These are phyloP conservation scores for Oligia latruncula DNA, from an alignment of 2,888 invertebrate species.

Conservation along the genomic window DNA sequence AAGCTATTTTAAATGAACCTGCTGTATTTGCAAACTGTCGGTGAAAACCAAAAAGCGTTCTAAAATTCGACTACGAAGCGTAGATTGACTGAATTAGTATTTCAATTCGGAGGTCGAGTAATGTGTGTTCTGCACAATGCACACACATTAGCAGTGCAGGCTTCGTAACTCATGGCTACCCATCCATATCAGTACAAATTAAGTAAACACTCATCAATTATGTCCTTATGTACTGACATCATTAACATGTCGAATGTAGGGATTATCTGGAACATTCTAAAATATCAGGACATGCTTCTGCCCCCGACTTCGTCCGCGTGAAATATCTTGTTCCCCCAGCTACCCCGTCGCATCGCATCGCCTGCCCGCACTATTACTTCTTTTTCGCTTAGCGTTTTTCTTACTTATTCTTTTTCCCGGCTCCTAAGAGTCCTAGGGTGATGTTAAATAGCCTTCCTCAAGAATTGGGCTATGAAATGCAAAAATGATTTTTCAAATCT, in stretches of 20 bases:
- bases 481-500: background rate
- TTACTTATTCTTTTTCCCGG: background rate
- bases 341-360: background rate
- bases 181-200: constrained; percentile 14
- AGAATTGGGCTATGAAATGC: background rate
- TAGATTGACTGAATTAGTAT: background rate
- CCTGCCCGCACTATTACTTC: background rate
- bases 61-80: background rate
- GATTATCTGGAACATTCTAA: constrained; percentile 14
- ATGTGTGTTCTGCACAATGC: constrained; percentile 28
- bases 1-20: constrained; percentile 12
- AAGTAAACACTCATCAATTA: constrained; percentile 53
- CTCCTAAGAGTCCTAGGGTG: too few relatives aligned
- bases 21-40: background rate
- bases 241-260: constrained; percentile 34
- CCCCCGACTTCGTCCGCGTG: background rate
- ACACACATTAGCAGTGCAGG: constrained; percentile 37
- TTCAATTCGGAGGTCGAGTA: background rate
- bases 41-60: background rate
- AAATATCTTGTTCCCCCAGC: background rate
- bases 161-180: constrained; percentile 10
- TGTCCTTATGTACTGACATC: constrained; percentile 9
- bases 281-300: constrained; percentile 9
- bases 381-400: background rate
- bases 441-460: too few relatives aligned